A percentile compares a stretch with the other conserved stretches of the same genome.
phyloP scores from a whole-genome alignment of 2,113 vertebrate species.

The Sula dactylatra region DNA sequence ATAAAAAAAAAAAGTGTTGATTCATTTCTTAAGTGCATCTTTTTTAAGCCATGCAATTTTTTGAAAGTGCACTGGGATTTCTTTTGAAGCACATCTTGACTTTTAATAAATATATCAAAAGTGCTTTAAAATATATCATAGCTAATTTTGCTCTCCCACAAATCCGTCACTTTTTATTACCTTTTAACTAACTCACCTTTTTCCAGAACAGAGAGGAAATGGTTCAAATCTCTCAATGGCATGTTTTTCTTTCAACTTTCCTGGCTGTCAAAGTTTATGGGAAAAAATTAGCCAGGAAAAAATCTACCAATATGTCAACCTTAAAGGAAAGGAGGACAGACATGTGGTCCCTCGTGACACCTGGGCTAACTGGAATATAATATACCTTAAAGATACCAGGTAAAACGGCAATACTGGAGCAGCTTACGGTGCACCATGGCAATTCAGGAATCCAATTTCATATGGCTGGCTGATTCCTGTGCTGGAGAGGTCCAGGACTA shows the following conservation, averaged over 20 bases:
- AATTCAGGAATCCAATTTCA: not conserved
- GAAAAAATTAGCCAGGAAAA: not conserved
- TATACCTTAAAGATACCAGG: not conserved
- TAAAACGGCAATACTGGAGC: not conserved
- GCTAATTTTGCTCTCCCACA: slow-evolving; percentile 10
- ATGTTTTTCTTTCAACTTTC: not conserved
- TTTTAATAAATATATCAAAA: slow-evolving; percentile 55
- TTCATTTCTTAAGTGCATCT: slow-evolving; percentile 27
- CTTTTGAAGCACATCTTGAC: slow-evolving; percentile 55
- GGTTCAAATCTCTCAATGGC: not conserved
- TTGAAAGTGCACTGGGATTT: slow-evolving; percentile 11
- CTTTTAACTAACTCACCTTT: not conserved
- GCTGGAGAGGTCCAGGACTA: not conserved
- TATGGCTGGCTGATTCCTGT: not conserved
- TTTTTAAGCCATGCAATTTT: slow-evolving; percentile 18
- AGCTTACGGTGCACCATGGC: not conserved
- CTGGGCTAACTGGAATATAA: not conserved
- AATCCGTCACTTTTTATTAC: not conserved
- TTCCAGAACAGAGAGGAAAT: not conserved
- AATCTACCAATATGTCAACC: not conserved
- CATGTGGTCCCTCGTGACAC: not conserved
- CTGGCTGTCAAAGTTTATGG: not conserved
- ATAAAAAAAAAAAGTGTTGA: not conserved
- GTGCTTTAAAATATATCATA: slow-evolving; percentile 21
- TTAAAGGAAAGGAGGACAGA: not conserved